Conservation (phyloP, 2,113 vertebrate genomes). For the Psittacula cyanocephala region DNA sequence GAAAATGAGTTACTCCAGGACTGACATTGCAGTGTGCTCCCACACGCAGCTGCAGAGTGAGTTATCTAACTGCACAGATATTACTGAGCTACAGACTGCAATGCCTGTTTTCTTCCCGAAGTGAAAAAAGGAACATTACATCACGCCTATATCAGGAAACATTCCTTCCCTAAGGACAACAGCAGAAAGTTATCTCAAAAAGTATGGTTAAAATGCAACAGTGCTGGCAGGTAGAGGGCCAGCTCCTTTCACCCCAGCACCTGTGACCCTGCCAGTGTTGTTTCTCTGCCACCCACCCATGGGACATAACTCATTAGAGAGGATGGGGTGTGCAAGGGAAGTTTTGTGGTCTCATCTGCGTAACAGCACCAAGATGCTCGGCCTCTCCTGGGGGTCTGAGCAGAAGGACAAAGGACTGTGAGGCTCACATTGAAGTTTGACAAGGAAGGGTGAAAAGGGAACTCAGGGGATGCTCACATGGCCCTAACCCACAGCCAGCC, state of each 20-base stretch:
- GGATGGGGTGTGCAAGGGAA: accelerated
- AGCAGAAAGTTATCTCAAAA: not conserved
- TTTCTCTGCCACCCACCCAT: not conserved
- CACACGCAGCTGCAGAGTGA: slow-evolving; percentile 17
- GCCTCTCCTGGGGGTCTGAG: not conserved
- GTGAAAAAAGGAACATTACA: slow-evolving; percentile 1
- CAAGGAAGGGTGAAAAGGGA: not conserved
- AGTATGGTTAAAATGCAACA: not conserved
- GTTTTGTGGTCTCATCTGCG: not conserved
- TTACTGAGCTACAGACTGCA: not conserved
- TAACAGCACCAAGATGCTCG: not conserved
- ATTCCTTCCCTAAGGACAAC: not conserved
- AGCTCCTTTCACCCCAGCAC: not conserved
- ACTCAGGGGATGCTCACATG: accelerated
- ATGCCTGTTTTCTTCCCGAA: not conserved
- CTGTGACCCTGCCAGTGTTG: not conserved
- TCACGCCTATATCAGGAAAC: slow-evolving; percentile 9
- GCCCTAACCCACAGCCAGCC: not conserved
- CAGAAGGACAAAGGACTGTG: not conserved
- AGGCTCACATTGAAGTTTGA: not conserved
- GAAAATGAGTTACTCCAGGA: not conserved
- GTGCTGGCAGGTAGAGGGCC: not conserved
- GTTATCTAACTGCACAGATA: not conserved
- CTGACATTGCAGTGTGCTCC: not conserved
- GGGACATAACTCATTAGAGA: not conserved